A percentile compares a stretch with the other conserved stretches of the same genome.
Evolutionary conservation across 2,888 invertebrate genomes (phyloP).

Genomic region (Clunio marinus): DNA sequence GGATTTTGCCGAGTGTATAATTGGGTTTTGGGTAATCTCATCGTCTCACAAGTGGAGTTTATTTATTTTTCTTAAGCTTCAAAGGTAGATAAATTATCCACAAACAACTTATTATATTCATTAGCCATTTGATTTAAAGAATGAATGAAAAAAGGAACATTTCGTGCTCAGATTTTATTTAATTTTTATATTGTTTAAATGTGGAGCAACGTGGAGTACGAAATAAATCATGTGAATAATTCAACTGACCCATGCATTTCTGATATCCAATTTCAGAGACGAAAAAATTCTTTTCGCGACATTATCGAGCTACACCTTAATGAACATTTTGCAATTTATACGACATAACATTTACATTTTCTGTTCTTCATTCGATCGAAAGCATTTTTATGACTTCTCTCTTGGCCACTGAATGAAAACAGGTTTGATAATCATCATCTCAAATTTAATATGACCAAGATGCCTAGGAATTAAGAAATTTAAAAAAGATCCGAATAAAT

Average conservation of each 20-base stretch:
- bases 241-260: not conserved
- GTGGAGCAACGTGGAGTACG: conserved; percentile 4
- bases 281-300: not conserved
- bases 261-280: not conserved
- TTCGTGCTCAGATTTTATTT: not conserved
- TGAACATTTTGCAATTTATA: conserved; percentile 31
- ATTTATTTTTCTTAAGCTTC: not conserved
- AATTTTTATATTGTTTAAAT: no score
- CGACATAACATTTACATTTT: not conserved
- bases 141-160: not conserved
- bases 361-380: not conserved
- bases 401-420: not conserved
- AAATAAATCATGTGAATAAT: conserved; percentile 6
- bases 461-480: not conserved
- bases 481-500: not conserved
- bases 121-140: conserved; percentile 17
- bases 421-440: not conserved
- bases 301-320: conserved; percentile 28
- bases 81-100: not conserved
- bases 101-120: conserved; percentile 16
- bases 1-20: conserved; percentile 21
- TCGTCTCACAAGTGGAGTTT: not conserved
- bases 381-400: conserved; percentile 1
- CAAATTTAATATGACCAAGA: no score
- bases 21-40: conserved; percentile 17